Evolutionary conservation across 2,113 vertebrate genomes (phyloP).

Genomic region (Oxyruncus cristatus): DNA sequence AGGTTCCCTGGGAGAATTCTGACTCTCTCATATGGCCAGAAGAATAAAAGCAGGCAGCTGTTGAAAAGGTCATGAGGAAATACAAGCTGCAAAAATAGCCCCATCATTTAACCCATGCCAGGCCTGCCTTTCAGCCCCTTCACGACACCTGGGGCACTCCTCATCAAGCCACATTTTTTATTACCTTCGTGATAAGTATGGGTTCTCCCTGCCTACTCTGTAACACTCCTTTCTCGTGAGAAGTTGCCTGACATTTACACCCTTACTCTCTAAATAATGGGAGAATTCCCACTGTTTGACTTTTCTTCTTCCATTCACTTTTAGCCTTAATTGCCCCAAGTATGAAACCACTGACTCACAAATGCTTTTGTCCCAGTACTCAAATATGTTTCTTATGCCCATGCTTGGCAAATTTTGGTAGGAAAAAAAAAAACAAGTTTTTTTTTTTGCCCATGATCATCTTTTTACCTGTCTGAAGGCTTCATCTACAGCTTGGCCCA

Average conservation of each 20-base stretch:
- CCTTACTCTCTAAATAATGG: not conserved
- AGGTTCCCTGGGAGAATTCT: slow-evolving; percentile 45
- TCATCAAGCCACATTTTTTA: not conserved
- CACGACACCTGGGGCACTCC: not conserved
- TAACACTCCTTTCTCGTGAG: not conserved
- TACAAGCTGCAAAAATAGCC: slow-evolving; percentile 17
- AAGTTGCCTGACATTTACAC: not conserved
- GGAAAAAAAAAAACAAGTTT: not conserved
- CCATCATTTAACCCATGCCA: not conserved
- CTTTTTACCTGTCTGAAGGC: not conserved
- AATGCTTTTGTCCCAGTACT: not conserved
- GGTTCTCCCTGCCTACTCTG: not conserved
- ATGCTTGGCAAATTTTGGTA: not conserved
- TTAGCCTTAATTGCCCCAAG: not conserved
- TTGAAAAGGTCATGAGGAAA: slow-evolving; percentile 62
- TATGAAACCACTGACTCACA: not conserved
- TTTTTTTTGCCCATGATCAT: not conserved
- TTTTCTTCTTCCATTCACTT: not conserved
- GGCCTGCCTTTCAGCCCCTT: not conserved
- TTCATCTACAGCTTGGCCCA: not conserved
- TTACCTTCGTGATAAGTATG: not conserved
- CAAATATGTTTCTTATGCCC: not conserved
- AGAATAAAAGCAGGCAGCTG: slow-evolving; percentile 60
- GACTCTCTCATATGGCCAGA: slow-evolving; percentile 16
- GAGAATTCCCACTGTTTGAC: not conserved